Conservation (phyloP, 2,797 vertebrate species). For the Huso huso region DNA sequence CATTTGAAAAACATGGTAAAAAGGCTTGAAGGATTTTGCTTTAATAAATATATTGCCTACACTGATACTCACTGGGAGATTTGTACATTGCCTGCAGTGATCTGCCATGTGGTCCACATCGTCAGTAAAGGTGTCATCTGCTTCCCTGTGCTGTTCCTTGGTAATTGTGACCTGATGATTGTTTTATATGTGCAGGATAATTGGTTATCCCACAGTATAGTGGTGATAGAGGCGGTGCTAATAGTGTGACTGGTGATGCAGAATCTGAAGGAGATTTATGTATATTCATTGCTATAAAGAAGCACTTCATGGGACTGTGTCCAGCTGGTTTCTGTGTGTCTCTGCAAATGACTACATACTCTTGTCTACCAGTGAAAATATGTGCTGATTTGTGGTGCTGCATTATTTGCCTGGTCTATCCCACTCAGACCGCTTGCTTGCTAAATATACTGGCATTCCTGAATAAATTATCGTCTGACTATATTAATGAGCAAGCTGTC, state of each 20-base stretch:
- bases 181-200: background rate
- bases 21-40: background rate
- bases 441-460: no score
- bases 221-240: background rate
- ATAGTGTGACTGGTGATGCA: background rate
- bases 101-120: background rate
- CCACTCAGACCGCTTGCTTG: no score
- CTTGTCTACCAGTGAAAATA: no score
- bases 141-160: background rate
- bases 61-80: background rate
- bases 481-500: no score
- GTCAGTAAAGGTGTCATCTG: background rate
- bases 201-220: background rate
- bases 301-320: no score
- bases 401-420: no score
- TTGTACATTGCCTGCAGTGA: background rate
- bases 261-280: background rate
- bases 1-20: background rate
- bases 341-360: no score
- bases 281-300: no score
- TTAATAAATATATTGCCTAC: background rate
- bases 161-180: conserved; percentile 3
- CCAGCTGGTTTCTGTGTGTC: no score
- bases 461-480: no score
- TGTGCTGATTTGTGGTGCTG: no score